Percentiles rank a stretch among this genome's conserved stretches.
Evolutionary conservation across 1,140 invertebrate genomes (phyloP).

Genomic region (Dendroctonus valens): DNA sequence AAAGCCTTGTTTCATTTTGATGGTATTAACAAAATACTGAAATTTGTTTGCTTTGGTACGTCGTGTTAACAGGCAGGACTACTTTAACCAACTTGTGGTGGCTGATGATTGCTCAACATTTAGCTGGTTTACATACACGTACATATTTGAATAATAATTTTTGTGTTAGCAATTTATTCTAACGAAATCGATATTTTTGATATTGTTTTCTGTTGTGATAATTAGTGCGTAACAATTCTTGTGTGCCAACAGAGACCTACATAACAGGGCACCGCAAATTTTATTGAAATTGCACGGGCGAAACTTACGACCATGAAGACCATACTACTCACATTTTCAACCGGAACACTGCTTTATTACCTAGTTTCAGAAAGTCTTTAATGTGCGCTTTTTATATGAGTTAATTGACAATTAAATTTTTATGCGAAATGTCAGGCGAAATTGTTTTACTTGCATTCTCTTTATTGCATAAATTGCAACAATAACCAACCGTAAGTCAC

Average conservation of each 20-base stretch:
- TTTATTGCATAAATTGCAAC: too few relatives aligned
- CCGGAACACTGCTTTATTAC: constrained; percentile 7
- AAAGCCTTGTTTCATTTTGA: neutral
- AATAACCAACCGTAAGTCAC: neutral
- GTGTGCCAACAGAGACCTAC: constrained; percentile 17
- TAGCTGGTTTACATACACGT: neutral
- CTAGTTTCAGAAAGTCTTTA: neutral
- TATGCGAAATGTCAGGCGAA: too few relatives aligned
- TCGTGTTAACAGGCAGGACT: too few relatives aligned
- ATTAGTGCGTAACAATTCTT: constrained; percentile 19
- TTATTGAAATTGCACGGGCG: constrained; percentile 13
- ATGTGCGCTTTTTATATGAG: neutral
- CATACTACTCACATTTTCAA: constrained; percentile 9
- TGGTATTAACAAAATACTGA: too few relatives aligned
- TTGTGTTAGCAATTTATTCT: neutral
- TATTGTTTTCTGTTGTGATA: constrained; percentile 6
- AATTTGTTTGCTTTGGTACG: too few relatives aligned
- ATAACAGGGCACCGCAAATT: constrained; percentile 12
- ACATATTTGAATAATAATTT: constrained; percentile 2
- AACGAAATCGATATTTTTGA: constrained; percentile 6
- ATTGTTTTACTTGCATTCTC: too few relatives aligned
- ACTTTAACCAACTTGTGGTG: too few relatives aligned
- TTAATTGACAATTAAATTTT: too few relatives aligned
- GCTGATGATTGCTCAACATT: too few relatives aligned
- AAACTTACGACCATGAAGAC: constrained; percentile 16